phyloP scores from a whole-genome alignment of 2,797 vertebrate species.

The Okamejei kenojei region DNA sequence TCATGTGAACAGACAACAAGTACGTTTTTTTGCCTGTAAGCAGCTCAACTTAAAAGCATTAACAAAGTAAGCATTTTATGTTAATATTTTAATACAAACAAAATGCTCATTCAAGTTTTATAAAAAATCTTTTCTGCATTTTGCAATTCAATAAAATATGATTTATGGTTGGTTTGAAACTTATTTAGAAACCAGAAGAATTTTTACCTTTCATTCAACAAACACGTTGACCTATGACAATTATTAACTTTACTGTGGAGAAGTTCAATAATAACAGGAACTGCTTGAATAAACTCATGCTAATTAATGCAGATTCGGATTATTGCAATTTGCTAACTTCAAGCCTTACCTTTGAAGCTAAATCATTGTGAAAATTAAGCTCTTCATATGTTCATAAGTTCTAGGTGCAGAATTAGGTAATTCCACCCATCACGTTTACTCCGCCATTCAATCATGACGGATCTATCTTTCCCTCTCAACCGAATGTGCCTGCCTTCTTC shows the following conservation, averaged over 20 bases:
- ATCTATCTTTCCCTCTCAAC: too few species aligned
- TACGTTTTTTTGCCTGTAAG: neutral
- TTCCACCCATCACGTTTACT: too few species aligned
- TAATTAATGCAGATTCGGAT: neutral
- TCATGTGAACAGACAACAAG: neutral
- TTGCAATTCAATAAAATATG: neutral
- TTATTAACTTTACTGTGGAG: neutral
- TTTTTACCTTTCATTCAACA: neutral
- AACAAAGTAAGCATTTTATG: neutral
- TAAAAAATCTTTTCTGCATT: neutral
- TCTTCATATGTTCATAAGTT: neutral
- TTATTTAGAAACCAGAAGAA: neutral
- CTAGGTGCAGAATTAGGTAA: too few species aligned
- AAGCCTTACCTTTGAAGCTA: neutral
- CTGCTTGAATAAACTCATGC: neutral
- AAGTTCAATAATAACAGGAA: neutral
- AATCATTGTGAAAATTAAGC: neutral
- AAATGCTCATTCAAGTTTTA: neutral
- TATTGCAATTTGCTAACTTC: neutral
- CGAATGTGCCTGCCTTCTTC: too few species aligned
- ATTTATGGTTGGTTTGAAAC: slow-evolving; percentile 6
- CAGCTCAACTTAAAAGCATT: neutral
- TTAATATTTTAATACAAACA: neutral
- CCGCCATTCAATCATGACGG: too few species aligned
- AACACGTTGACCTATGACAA: neutral